Percentiles rank a stretch among this genome's conserved stretches.
Evolutionary conservation across 2,888 invertebrate species (phyloP).

Genomic region (Nebria salina): DNA sequence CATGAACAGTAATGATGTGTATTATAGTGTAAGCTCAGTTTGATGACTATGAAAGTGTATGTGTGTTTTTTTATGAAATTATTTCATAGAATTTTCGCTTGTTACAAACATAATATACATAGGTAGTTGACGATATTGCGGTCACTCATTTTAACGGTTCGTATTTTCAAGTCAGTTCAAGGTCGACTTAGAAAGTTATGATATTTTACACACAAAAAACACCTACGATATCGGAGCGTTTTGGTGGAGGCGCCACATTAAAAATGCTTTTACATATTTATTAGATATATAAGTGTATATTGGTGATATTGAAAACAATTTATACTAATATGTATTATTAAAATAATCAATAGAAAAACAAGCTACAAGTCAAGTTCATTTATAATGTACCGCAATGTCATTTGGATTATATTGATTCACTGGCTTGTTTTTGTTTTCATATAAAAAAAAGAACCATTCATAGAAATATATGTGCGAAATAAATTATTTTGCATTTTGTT

Average conservation of each 20-base stretch:
- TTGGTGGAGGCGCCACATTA: no score
- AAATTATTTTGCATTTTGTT: no score
- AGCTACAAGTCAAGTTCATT: background rate
- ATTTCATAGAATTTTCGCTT: background rate
- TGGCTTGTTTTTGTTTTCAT: background rate
- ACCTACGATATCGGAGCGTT: no score
- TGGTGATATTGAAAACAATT: no score
- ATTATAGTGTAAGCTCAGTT: background rate
- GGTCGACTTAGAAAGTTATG: background rate
- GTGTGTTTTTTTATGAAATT: background rate
- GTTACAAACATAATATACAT: background rate
- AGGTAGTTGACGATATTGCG: background rate
- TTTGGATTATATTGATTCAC: background rate
- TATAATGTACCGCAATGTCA: background rate
- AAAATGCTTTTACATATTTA: no score
- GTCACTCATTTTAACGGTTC: background rate
- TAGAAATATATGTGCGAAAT: no score
- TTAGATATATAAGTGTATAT: background rate
- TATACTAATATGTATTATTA: background rate
- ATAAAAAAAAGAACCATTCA: no score
- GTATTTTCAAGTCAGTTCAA: background rate
- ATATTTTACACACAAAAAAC: background rate
- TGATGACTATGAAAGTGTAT: background rate
- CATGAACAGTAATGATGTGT: background rate
- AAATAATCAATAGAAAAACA: background rate